These are phyloP conservation scores for Andrena minutula DNA, from an alignment of 2,888 invertebrate genomes.

Conservation along the genomic window DNA sequence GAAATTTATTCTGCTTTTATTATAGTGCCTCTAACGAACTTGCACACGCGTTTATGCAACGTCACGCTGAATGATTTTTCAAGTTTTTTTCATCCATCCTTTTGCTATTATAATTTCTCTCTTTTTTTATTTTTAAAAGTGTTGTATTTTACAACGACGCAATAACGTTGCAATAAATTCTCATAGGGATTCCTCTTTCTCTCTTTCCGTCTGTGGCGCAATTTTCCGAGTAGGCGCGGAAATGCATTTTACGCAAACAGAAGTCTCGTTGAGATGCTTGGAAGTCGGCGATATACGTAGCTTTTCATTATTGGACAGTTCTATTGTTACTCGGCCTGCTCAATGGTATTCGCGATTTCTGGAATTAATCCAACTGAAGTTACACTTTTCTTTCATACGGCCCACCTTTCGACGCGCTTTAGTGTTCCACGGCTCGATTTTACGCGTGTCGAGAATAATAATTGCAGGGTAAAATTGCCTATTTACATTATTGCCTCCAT, in stretches of 20 bases:
- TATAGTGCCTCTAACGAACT: background rate
- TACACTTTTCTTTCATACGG: slow-evolving; percentile 30
- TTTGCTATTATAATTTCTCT: background rate
- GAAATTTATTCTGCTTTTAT: background rate
- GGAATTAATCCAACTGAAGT: slow-evolving; percentile 60
- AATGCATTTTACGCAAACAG: slow-evolving; percentile 41
- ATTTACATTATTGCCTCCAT: background rate
- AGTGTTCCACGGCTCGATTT: background rate
- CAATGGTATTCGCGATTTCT: slow-evolving; percentile 54
- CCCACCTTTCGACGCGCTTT: slow-evolving; percentile 23
- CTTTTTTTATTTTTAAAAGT: background rate
- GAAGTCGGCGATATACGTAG: slow-evolving; percentile 51
- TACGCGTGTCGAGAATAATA: background rate
- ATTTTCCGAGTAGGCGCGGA: background rate
- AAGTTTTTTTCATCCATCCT: no score
- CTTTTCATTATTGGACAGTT: slow-evolving; percentile 57
- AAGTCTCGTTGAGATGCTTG: slow-evolving; percentile 27
- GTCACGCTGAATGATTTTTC: background rate
- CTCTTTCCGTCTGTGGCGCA: background rate
- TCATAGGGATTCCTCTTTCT: background rate
- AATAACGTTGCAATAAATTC: background rate
- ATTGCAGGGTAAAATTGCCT: background rate
- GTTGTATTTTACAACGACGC: background rate
- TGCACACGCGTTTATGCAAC: background rate
- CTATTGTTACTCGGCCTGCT: slow-evolving; percentile 57